Conservation (phyloP, 2,797 vertebrate species). For the Psittacula derbiana region DNA sequence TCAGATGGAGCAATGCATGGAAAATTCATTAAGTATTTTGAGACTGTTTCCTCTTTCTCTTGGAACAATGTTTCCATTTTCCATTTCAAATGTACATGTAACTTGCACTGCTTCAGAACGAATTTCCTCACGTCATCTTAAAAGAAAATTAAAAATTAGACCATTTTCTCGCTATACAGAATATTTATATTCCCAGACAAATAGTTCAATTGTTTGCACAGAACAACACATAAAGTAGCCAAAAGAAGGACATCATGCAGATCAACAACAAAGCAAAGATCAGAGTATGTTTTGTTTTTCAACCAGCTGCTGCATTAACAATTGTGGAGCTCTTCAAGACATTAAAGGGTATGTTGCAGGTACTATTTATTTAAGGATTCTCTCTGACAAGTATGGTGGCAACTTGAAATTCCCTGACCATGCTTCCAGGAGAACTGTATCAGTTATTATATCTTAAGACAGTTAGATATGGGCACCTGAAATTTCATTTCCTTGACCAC, state of each 20-base stretch:
- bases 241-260: not conserved
- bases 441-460: not conserved
- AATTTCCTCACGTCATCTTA: not conserved
- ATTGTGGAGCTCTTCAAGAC: not conserved
- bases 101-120: not conserved
- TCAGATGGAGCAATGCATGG: not conserved
- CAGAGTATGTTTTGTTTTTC: not conserved
- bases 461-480: not conserved
- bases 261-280: slow-evolving; percentile 1
- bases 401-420: not conserved
- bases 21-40: slow-evolving; percentile 20
- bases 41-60: not conserved
- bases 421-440: not conserved
- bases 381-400: not conserved
- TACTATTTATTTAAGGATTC: not conserved
- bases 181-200: not conserved
- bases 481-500: not conserved
- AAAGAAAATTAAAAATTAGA: not conserved
- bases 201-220: not conserved
- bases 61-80: slow-evolving; percentile 13
- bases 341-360: not conserved
- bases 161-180: not conserved
- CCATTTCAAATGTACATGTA: not conserved
- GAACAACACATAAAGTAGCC: not conserved
- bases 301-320: not conserved